phyloP scores from a whole-genome alignment of 2,797 vertebrate species.

The Pterois miles region DNA sequence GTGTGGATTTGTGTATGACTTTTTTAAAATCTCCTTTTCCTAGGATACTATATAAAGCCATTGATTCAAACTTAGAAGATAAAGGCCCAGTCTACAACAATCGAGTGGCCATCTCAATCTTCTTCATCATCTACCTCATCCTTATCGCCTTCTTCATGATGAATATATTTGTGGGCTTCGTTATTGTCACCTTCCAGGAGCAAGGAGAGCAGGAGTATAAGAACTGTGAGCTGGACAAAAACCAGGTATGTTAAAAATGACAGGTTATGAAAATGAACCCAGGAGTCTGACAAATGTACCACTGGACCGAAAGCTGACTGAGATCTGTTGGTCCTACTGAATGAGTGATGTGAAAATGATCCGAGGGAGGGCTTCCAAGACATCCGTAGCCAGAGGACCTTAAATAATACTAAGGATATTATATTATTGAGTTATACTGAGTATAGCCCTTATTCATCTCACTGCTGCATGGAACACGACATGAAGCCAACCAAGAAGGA shows the following conservation, averaged over 20 bases:
- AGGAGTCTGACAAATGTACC: too few species aligned
- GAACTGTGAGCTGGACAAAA: constrained; percentile 94
- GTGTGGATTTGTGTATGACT: background rate
- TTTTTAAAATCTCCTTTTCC: background rate
- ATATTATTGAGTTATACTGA: too few species aligned
- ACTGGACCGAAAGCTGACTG: too few species aligned
- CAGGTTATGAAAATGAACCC: fast-evolving
- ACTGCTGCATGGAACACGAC: too few species aligned
- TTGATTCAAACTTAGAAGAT: constrained; percentile 90
- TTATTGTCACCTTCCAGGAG: constrained; percentile 95
- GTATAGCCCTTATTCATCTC: too few species aligned
- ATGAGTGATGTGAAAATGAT: too few species aligned
- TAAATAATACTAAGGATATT: too few species aligned
- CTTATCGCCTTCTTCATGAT: constrained; percentile 98
- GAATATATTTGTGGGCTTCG: constrained; percentile 96
- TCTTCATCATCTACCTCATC: constrained; percentile 94
- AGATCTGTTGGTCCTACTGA: too few species aligned
- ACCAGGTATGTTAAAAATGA: constrained; percentile 84
- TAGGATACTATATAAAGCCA: constrained; percentile 93
- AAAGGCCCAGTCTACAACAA: constrained; percentile 90
- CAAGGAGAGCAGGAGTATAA: constrained; percentile 95
- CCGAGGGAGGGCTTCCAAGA: too few species aligned
- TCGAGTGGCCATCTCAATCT: constrained; percentile 90
- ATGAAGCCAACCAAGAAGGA: too few species aligned
- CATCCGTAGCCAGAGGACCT: too few species aligned